Percentiles rank a stretch among this genome's conserved stretches.
These are phyloP conservation scores for Phoxinus dragarum DNA, from an alignment of 2,797 vertebrate genomes.

Conservation along the genomic window DNA sequence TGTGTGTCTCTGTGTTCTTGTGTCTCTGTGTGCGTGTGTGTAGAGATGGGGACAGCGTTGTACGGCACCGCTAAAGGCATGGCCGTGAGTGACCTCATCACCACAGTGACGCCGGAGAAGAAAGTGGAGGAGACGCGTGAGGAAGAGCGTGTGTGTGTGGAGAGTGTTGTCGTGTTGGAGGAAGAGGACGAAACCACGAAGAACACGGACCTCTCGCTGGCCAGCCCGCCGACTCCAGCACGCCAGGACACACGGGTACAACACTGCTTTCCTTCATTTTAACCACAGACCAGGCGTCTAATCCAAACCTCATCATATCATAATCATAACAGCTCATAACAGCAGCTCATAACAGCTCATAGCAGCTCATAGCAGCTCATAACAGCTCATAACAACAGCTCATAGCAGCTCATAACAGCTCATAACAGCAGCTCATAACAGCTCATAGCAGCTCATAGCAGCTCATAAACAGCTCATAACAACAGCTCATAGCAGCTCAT, in stretches of 20 bases:
- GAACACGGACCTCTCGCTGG: slow-evolving; percentile 76
- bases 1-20: slow-evolving; percentile 22
- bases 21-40: slow-evolving; percentile 74
- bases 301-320: not conserved
- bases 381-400: no score
- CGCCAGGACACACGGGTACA: slow-evolving; percentile 89
- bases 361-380: no score
- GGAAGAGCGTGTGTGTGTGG: slow-evolving; percentile 71
- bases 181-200: slow-evolving; percentile 78
- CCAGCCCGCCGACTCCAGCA: slow-evolving; percentile 77
- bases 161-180: slow-evolving; percentile 77
- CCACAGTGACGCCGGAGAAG: slow-evolving; percentile 91
- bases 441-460: no score
- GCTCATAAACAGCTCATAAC: no score
- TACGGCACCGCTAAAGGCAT: slow-evolving; percentile 90
- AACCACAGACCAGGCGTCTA: not conserved
- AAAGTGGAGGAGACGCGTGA: slow-evolving; percentile 83
- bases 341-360: no score
- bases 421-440: no score
- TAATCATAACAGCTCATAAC: no score
- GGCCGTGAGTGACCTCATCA: slow-evolving; percentile 92
- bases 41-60: slow-evolving; percentile 93
- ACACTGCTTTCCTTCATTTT: not conserved
- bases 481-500: no score
- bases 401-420: no score